A percentile compares a stretch with the other conserved stretches of the same genome.
phyloP scores from a whole-genome alignment of 2,797 vertebrate species.

The Centropyge bicolor region DNA sequence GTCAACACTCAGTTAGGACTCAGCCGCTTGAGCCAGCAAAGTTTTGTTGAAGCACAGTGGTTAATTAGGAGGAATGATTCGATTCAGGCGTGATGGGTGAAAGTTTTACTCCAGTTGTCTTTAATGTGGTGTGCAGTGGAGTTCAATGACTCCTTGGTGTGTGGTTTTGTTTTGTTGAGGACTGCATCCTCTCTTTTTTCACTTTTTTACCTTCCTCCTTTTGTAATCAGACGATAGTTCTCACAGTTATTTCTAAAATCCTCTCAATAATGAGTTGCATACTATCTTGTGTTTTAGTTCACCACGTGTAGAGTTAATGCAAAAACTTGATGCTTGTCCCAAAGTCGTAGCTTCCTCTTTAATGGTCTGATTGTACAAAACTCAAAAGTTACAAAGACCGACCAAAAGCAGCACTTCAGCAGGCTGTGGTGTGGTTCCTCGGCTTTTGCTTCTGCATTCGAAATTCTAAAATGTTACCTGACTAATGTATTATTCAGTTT shows the following conservation, averaged over 20 bases:
- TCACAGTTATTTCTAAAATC: background rate
- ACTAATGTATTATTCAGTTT: constrained; percentile 8
- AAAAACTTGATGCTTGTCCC: background rate
- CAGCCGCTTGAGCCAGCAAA: constrained; percentile 22
- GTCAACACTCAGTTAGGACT: constrained; percentile 15
- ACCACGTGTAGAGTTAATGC: background rate
- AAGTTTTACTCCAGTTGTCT: constrained; percentile 13
- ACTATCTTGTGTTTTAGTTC: background rate
- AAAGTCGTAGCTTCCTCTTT: constrained; percentile 33
- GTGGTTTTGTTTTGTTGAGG: constrained; percentile 3
- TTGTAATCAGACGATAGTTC: constrained; percentile 7
- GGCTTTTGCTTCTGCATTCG: constrained; percentile 30
- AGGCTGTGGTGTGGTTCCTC: background rate
- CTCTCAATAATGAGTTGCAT: background rate
- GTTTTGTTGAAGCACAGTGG: constrained; percentile 12
- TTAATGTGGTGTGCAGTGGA: constrained; percentile 14
- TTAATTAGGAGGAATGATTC: constrained; percentile 10
- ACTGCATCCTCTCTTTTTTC: background rate
- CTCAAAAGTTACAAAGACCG: background rate
- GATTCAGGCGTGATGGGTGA: constrained; percentile 4
- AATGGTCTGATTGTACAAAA: background rate
- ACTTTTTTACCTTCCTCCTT: background rate
- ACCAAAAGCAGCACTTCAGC: background rate
- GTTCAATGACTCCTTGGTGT: background rate
- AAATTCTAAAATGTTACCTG: background rate